Conservation (phyloP, 1,140 invertebrate species). For the Tetramorium simillimum region DNA sequence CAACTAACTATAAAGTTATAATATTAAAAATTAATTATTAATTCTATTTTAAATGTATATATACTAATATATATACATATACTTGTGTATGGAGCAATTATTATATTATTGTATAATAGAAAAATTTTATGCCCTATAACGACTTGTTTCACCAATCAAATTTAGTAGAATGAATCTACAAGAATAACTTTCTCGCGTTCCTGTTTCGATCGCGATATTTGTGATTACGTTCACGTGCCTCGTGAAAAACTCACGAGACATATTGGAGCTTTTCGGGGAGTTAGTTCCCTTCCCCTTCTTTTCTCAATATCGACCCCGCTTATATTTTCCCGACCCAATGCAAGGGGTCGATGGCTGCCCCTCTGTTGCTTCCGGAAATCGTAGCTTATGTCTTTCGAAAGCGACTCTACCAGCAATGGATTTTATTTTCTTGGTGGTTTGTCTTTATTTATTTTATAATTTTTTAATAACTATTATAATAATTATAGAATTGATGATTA, state of each 20-base stretch:
- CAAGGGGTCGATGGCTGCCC: constrained; percentile 70
- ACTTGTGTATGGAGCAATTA: background rate
- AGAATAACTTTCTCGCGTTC: background rate
- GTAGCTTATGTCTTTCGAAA: constrained; percentile 63
- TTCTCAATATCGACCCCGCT: constrained; percentile 73
- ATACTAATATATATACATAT: background rate
- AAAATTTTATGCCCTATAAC: background rate
- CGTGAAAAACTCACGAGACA: constrained; percentile 66
- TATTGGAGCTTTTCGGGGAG: constrained; percentile 65
- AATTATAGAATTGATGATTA: background rate
- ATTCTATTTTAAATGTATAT: background rate
- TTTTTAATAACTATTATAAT: background rate
- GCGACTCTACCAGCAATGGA: constrained; percentile 57
- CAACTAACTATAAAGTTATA: background rate
- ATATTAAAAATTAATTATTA: background rate
- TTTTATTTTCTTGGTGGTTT: constrained; percentile 66
- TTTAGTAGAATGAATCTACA: background rate
- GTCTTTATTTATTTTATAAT: constrained; percentile 48
- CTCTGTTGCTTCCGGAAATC: constrained; percentile 70
- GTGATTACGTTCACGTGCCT: constrained; percentile 46
- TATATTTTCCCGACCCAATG: constrained; percentile 73
- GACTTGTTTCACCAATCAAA: background rate
- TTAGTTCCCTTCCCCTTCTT: constrained; percentile 61
- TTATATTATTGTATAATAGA: background rate
- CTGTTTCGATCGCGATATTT: constrained; percentile 26